Conservation (phyloP, 2,888 invertebrate genomes). For the Acronicta psi region DNA sequence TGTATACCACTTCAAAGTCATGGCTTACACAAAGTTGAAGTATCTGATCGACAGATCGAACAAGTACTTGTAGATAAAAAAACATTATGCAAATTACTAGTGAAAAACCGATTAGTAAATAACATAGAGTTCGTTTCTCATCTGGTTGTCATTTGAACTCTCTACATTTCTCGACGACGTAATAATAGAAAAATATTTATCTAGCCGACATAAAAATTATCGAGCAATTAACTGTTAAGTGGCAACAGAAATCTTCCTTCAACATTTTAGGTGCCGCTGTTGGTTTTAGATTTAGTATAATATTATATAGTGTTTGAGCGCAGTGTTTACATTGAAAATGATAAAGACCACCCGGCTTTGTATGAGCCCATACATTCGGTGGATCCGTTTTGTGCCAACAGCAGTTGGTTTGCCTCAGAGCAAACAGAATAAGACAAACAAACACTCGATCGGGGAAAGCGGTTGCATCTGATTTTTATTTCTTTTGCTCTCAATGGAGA, state of each 20-base stretch:
- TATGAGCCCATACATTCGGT: conserved; percentile 70
- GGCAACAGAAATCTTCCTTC: conserved; percentile 53
- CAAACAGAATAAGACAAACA: conserved; percentile 83
- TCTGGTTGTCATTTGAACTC: conserved; percentile 16
- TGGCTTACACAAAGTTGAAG: conserved; percentile 53
- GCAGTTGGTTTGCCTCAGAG: conserved; percentile 84
- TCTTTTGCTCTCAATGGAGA: conserved; percentile 53
- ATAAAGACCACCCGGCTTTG: conserved; percentile 87
- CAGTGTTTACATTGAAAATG: conserved; percentile 84
- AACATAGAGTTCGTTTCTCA: conserved; percentile 20
- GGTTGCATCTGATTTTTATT: conserved; percentile 73
- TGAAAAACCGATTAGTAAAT: conserved; percentile 42
- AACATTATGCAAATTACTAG: conserved; percentile 34
- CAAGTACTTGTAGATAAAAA: conserved; percentile 41
- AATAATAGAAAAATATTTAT: conserved; percentile 36
- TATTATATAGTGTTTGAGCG: conserved; percentile 79
- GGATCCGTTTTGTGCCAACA: conserved; percentile 74
- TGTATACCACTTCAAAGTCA: conserved; percentile 73
- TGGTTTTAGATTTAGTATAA: conserved; percentile 81
- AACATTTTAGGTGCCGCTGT: conserved; percentile 65
- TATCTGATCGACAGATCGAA: conserved; percentile 46
- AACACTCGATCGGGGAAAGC: conserved; percentile 77
- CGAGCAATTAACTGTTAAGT: conserved; percentile 53
- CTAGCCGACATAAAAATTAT: conserved; percentile 26
- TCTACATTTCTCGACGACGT: conserved; percentile 10